Evolutionary conservation across 2,888 invertebrate genomes (phyloP).

Genomic region (Synanthedon myopaeformis): DNA sequence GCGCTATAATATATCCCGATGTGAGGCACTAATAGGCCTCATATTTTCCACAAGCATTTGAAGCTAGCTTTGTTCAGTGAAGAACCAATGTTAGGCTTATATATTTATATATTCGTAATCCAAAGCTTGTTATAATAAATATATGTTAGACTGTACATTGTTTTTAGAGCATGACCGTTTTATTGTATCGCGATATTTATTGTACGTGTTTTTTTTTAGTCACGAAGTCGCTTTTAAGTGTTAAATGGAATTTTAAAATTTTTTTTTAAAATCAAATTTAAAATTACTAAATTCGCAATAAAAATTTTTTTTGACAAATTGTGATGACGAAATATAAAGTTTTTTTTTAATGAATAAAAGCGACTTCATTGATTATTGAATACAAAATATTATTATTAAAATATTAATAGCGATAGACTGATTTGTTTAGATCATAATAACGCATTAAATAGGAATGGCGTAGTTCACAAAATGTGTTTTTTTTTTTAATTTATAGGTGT

Average conservation of each 20-base stretch:
- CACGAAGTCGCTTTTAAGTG: conserved; percentile 10
- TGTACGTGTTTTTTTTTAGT: conserved; percentile 13
- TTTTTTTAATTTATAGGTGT: too few relatives aligned
- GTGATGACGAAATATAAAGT: too few relatives aligned
- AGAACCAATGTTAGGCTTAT: conserved; percentile 26
- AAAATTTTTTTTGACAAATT: too few relatives aligned
- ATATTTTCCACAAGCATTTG: background rate
- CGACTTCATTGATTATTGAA: too few relatives aligned
- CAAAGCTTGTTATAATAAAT: conserved; percentile 28
- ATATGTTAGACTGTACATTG: conserved; percentile 22
- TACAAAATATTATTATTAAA: conserved; percentile 1
- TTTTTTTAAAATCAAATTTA: too few relatives aligned
- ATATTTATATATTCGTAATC: conserved; percentile 22
- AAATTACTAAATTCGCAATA: too few relatives aligned
- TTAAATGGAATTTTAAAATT: too few relatives aligned
- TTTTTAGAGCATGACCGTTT: conserved; percentile 30
- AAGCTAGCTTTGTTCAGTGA: conserved; percentile 18
- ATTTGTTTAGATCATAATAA: conserved; percentile 3
- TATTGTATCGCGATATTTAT: conserved; percentile 12
- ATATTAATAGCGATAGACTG: conserved; percentile 7
- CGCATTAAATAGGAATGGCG: background rate
- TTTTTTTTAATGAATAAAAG: too few relatives aligned
- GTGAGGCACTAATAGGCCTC: background rate
- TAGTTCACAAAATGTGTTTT: too few relatives aligned
- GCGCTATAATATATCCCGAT: too few relatives aligned